Evolutionary conservation across 2,113 vertebrate species (phyloP).

Genomic region (Zeus faber): DNA sequence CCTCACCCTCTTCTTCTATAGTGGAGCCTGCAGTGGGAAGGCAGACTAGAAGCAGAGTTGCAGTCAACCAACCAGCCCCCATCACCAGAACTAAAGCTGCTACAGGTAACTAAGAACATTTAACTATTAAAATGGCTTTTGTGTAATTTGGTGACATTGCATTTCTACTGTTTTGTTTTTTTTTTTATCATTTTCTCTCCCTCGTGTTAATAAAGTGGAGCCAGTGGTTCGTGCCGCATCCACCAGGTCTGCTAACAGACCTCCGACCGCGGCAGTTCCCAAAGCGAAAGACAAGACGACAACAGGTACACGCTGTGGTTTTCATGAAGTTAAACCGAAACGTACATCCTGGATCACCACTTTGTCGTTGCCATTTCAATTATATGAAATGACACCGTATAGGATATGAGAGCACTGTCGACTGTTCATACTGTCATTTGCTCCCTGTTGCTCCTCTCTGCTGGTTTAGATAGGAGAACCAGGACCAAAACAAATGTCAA

Average conservation of each 20-base stretch:
- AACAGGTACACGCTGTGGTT: slow-evolving; percentile 40
- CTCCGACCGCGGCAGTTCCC: slow-evolving; percentile 24
- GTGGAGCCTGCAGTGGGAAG: slow-evolving; percentile 29
- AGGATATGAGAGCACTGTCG: too few relatives aligned
- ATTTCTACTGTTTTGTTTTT: too few relatives aligned
- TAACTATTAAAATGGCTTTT: slow-evolving; percentile 11
- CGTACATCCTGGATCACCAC: too few relatives aligned
- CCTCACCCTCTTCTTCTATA: too few relatives aligned
- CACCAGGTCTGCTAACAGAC: slow-evolving; percentile 53
- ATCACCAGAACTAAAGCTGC: slow-evolving; percentile 27
- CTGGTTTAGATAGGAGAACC: too few relatives aligned
- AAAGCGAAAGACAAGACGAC: slow-evolving; percentile 32
- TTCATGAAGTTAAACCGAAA: too few relatives aligned
- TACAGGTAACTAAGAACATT: slow-evolving; percentile 43
- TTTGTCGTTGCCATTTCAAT: too few relatives aligned
- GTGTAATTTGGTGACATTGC: too few relatives aligned
- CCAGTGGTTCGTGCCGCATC: slow-evolving; percentile 19
- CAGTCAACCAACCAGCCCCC: slow-evolving; percentile 23
- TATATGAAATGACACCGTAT: too few relatives aligned
- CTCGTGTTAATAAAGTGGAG: slow-evolving; percentile 18
- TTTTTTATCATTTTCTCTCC: slow-evolving; percentile 25
- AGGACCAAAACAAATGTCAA: slow-evolving; percentile 47
- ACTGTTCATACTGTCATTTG: too few relatives aligned
- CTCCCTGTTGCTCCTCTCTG: too few relatives aligned
- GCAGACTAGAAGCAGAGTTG: slow-evolving; percentile 23